Base-by-base conservation (phyloP, 2,888 invertebrate genomes). In the Ferrisia virgata region DNA sequence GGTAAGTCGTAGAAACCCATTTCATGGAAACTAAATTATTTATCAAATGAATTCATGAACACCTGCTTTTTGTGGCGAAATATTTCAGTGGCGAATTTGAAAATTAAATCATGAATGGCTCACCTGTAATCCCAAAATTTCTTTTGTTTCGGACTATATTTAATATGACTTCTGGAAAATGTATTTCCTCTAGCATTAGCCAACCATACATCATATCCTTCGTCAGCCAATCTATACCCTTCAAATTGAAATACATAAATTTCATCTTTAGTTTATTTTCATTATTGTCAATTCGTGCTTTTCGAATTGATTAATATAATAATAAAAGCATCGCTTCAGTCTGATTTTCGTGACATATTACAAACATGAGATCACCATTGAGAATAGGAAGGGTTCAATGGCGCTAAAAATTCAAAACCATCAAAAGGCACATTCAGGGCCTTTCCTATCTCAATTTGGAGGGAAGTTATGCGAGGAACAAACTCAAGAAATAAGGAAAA, bases 1-100 rank as follows among this genome's bases (percentile, higher is more conserved):
- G 97, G 96, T 82, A 98, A 88, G 89, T 98, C 98, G 87, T 94
- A 92, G 40, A 92, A 88, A 0, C 94, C 96, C 89, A 96, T 94
- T 88, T 98, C 96, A 87, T 97, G 94, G 91, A 94, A 98, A 86
- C 95, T 96, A 87, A 90, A 91, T 85, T 76, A 15, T 1, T 79
- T 72, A 82, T 6, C 33, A 28, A n/a, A 9, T 13, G 9, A 11
- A 40, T 40, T 11, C 5, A n/a, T n/a, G n/a, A n/a, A n/a, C n/a
- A n/a, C n/a, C n/a, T n/a, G n/a, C n/a, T n/a, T n/a, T n/a, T n/a
- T n/a, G n/a, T n/a, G n/a, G n/a, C n/a, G n/a, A n/a, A n/a, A n/a
- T n/a, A n/a, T n/a, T n/a, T n/a, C n/a, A n/a, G n/a, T 8, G 43
- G 53, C 43, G 43, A 58, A 11, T 53, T 47, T 13, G 40, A 40